phyloP scores from a whole-genome alignment of 2,797 vertebrate species.

The Novumbra hubbsi region DNA sequence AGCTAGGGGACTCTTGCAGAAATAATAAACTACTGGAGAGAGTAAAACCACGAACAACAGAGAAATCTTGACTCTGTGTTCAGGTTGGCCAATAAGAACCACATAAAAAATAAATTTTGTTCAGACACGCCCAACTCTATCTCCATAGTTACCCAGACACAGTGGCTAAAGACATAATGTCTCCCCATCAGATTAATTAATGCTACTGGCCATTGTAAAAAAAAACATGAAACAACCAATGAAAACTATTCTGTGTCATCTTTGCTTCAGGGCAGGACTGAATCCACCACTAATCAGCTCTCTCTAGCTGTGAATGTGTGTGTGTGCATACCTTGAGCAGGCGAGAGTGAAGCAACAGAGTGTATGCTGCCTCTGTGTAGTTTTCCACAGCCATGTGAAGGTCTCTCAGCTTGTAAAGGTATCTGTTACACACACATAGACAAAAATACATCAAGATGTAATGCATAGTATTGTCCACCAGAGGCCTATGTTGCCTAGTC shows the following conservation, averaged over 20 bases:
- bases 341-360: conserved; percentile 91
- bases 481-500: conserved; percentile 65
- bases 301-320: conserved; percentile 9
- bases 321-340: conserved; percentile 85
- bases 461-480: conserved; percentile 53
- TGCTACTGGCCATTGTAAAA: conserved; percentile 21
- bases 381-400: conserved; percentile 96
- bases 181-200: conserved; percentile 46
- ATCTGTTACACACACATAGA: conserved; percentile 68
- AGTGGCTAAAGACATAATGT: conserved; percentile 44
- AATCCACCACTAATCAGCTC: conserved; percentile 12
- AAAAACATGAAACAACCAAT: conserved; percentile 51
- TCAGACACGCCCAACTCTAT: conserved; percentile 44
- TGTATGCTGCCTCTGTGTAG: conserved; percentile 95
- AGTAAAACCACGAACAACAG: neutral
- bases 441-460: conserved; percentile 18
- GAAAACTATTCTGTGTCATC: conserved; percentile 34
- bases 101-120: conserved; percentile 50
- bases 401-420: conserved; percentile 94
- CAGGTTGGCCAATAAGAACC: conserved; percentile 29
- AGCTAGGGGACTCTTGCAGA: neutral
- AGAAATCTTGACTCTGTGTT: neutral
- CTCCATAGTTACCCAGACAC: conserved; percentile 39
- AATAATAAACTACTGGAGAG: neutral
- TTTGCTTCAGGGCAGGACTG: conserved; percentile 30